Base-by-base conservation (phyloP, 1,140 invertebrate genomes). In the Cephus cinctus region DNA sequence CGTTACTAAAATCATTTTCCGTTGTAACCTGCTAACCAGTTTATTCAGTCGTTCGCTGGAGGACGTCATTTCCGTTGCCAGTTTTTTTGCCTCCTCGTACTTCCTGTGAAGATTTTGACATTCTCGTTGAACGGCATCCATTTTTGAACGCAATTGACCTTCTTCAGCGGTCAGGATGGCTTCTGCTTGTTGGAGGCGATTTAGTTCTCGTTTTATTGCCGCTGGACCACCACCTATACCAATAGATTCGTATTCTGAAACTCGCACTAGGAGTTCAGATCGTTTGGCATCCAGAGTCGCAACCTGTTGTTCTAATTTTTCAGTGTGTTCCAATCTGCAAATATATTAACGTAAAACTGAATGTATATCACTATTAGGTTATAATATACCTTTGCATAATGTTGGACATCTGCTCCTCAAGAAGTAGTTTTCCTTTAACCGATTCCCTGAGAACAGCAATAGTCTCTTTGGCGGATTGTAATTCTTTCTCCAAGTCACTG, bases 1-100 rank as follows among this genome's bases (percentile, higher is more conserved):
- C 1, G 86, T 85, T 0, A 92, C 81, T 8, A 89, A 77, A 4
- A 82, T 54, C 47, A 81, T 65, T 59, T 81, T 83, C 23, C 78
- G 76, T 35, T 81, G 78, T 3, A 81, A 48, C 32, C 79, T 70
- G 36, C 72, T 76, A 12, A 79, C 62, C 1, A 79, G 59, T 20
- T 75, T 76, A 21, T 68, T 76, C 20, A 78, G 51, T 50, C 76
- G 67, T 16, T 76, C 72, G 12, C 61, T 61, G 0, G 68, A 67
- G 5, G 6, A 51, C 0, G 65, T 63, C 45, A 65, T 62, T 11
- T 75, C 69, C 0, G 54, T 47, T 2, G 61, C 63, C 6, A 69
- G 43, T 44, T 66, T 73, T 35, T 71, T 75, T 0, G 63, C 55
- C 4, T 76, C 67, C 12, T 75, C 70, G 11, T 61, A 71, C 22